Evolutionary conservation across 2,888 invertebrate genomes (phyloP).

Genomic region (Sarcophaga caerulescens): DNA sequence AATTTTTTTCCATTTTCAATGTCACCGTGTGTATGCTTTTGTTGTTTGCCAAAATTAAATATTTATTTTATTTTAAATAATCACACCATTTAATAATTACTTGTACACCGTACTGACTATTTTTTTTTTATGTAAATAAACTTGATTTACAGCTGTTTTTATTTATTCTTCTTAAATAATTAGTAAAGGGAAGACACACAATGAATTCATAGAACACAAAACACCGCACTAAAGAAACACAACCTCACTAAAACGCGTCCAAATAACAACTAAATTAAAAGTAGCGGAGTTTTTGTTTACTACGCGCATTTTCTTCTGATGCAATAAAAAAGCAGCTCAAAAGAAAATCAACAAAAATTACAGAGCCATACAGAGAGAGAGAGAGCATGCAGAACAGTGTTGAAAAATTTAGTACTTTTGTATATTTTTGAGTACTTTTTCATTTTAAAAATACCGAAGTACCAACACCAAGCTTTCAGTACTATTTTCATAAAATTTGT

Average conservation of each 20-base stretch:
- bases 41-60: background rate
- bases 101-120: background rate
- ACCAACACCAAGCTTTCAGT: no score
- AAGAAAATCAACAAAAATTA: constrained; percentile 36
- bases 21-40: background rate
- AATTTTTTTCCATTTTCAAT: no score
- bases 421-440: background rate
- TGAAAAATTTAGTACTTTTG: constrained; percentile 12
- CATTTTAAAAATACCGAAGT: background rate
- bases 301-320: constrained; percentile 56
- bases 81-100: background rate
- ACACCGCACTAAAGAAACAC: constrained; percentile 5
- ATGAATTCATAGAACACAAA: background rate
- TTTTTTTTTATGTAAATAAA: background rate
- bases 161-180: background rate
- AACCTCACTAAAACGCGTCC: constrained; percentile 49
- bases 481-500: no score
- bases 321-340: constrained; percentile 58
- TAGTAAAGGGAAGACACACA: background rate
- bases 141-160: constrained; percentile 29
- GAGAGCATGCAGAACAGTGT: background rate
- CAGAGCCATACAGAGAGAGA: background rate
- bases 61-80: background rate
- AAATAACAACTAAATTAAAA: constrained; percentile 49
- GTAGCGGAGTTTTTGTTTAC: constrained; percentile 70